Evolutionary conservation across 2,113 vertebrate genomes (phyloP).

Genomic region (Lipophrys pholis): DNA sequence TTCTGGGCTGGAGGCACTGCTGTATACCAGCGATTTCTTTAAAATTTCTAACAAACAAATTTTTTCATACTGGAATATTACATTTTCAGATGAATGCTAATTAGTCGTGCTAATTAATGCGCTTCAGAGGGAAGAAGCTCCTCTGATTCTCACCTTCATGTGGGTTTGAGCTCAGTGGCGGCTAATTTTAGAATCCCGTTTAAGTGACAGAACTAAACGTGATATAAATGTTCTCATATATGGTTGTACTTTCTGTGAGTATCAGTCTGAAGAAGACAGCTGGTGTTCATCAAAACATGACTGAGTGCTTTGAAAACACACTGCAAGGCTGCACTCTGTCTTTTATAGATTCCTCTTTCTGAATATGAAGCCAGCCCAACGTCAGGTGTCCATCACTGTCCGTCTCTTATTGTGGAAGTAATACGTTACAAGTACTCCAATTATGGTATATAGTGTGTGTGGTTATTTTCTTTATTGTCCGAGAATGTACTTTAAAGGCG

Average conservation of each 20-base stretch:
- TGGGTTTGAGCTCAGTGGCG: not conserved
- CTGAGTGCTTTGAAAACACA: not conserved
- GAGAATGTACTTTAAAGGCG: too few species aligned
- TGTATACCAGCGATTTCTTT: too few species aligned
- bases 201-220: too few species aligned
- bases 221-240: not conserved
- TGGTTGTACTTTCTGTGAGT: not conserved
- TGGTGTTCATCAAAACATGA: conserved; percentile 7
- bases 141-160: too few species aligned
- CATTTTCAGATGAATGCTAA: not conserved
- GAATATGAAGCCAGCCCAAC: conserved; percentile 74
- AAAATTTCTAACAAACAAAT: too few species aligned
- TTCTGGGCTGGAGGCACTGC: too few species aligned
- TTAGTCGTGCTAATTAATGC: not conserved
- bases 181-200: not conserved
- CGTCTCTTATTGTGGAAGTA: too few species aligned
- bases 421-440: too few species aligned
- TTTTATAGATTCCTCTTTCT: conserved; percentile 42
- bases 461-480: too few species aligned
- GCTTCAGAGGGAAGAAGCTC: not conserved
- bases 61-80: too few species aligned
- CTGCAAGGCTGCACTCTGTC: not conserved
- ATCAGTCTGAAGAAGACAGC: not conserved
- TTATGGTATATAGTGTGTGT: too few species aligned
- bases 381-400: conserved; percentile 70